These are phyloP conservation scores for Python bivittatus DNA, from an alignment of 2,113 vertebrate species.

Conservation along the genomic window DNA sequence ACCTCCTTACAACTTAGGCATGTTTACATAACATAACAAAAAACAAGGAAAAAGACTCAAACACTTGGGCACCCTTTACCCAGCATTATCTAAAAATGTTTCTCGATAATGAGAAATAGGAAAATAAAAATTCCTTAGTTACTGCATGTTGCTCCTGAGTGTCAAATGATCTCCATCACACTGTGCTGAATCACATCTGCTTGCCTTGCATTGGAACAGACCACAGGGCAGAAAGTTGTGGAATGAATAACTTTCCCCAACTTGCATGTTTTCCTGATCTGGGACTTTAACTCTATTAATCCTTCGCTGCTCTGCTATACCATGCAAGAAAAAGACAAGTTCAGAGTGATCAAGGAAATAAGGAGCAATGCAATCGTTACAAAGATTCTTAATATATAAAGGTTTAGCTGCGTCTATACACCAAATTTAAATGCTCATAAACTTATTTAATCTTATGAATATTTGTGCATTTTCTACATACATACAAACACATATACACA, in stretches of 20 bases:
- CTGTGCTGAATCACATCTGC: conserved; percentile 9
- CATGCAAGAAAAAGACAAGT: background rate
- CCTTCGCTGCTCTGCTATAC: background rate
- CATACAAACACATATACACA: background rate
- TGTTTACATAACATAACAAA: background rate
- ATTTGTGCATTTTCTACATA: background rate
- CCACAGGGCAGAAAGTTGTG: background rate
- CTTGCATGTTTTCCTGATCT: background rate
- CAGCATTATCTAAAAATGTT: background rate
- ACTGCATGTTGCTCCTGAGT: background rate
- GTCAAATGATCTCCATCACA: conserved; percentile 30
- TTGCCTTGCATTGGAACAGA: background rate
- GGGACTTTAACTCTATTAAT: background rate
- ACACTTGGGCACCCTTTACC: background rate
- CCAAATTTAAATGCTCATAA: background rate
- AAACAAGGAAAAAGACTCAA: background rate
- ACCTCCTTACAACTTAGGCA: background rate
- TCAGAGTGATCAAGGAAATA: background rate
- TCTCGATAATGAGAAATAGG: background rate
- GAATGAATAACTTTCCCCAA: background rate
- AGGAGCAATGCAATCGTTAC: background rate
- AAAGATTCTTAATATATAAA: background rate
- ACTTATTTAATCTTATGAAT: background rate
- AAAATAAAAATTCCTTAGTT: conserved; percentile 20
- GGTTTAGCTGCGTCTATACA: background rate